Evolutionary conservation across 2,113 vertebrate genomes (phyloP), one percentile per base, ranked within the genome.

Genomic region (Nycticebus coucang): DNA sequence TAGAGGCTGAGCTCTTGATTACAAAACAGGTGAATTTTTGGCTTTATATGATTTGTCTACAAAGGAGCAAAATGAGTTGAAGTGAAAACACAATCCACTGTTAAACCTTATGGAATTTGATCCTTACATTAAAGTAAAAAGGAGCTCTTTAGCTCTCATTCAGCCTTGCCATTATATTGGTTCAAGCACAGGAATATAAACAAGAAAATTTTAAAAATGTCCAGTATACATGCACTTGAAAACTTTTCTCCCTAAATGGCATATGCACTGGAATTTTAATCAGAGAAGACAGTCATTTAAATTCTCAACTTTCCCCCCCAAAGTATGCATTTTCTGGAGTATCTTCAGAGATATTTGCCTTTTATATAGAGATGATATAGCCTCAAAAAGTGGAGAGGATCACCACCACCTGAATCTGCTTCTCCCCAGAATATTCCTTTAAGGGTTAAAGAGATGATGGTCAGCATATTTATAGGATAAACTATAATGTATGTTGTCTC

Each of bases 181-280:
- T 13, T 93, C 53, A 94, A 79, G 59, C 53, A 53, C 0, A 80
- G 93, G 77, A 96, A 94, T 97, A 35, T 96, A 98, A 95, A 94
- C 81, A 95, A 97, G 95, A 97, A 97, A 98, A 86, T 95, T 93
- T 59, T 72, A 95, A 98, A 98, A 91, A 95, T 97, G 95, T 94
- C 96, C 86, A 87, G 41, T 93, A 92, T 95, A 96, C 97, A 68
- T 95, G 83, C 69, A 96, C 83, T 89, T 75, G 90, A 97, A 96
- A 78, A 86, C 12, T 62, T 93, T 87, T 95, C 88, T 92, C 60
- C 87, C 60, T 93, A 35, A 50, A 2, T 18, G 81, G 60, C 2
- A 22, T 2, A 35, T 90, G 89, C 97, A 94, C 11, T 88, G 55
- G 33, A 0, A 83, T 85, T 98, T 98, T 97, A 97, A 87, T 91